Evolutionary conservation across 2,113 vertebrate species (phyloP).

Genomic region (Procavia capensis): DNA sequence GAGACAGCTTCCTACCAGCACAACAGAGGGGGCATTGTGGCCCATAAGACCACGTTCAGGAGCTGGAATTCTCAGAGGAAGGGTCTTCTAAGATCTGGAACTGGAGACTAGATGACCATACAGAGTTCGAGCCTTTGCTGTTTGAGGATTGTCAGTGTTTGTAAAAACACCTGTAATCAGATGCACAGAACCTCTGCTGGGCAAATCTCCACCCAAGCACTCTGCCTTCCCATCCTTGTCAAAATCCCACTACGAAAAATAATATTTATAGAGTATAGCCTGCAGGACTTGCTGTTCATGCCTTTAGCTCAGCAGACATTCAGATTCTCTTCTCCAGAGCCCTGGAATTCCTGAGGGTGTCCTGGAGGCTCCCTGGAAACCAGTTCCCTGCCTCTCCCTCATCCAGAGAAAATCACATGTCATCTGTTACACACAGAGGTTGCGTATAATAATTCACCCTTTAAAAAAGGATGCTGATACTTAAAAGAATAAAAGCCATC

Average conservation of each 20-base stretch:
- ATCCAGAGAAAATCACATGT: background rate
- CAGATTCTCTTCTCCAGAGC: background rate
- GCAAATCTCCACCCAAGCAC: background rate
- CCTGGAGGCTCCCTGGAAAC: conserved; percentile 17
- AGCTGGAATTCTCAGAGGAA: background rate
- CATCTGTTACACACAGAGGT: background rate
- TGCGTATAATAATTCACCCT: background rate
- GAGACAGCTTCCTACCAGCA: background rate
- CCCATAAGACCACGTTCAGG: background rate
- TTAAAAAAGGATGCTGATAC: background rate
- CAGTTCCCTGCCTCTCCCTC: background rate
- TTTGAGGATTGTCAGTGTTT: background rate
- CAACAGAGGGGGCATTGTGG: fast-evolving
- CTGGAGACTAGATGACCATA: background rate
- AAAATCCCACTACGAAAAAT: background rate
- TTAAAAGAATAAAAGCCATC: conserved; percentile 26
- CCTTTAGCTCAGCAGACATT: background rate
- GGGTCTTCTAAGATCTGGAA: background rate
- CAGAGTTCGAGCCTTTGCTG: background rate
- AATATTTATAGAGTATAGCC: background rate
- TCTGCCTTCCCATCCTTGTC: background rate
- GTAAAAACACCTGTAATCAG: background rate
- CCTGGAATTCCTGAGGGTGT: background rate
- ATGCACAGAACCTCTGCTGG: background rate
- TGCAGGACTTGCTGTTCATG: background rate